Base-by-base conservation (phyloP, 2,888 invertebrate species). In the Idaea dimidiata region DNA sequence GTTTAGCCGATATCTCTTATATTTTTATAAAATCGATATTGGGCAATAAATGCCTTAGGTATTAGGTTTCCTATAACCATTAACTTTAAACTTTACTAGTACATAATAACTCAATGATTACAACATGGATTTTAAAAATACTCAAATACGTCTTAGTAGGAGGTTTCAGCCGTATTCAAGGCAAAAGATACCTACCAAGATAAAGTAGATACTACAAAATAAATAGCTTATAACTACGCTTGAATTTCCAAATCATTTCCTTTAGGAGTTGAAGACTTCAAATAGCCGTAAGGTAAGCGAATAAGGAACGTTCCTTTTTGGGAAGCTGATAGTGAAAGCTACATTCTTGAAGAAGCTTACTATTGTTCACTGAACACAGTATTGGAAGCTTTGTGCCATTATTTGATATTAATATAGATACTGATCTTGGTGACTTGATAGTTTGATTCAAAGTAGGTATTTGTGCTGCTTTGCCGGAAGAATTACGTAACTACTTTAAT, bases 311-410 rank as follows among this genome's bases (percentile, higher is more conserved):
- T 3, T 43, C 43, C 43, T 43, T 43, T 43, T 43, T 14, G 10
- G 43, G 43, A 43, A 43, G 43, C 43, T 43, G 43, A 43, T 43
- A 43, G 43, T 43, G 43, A 43, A 43, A 43, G 43, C 43, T 43
- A 43, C 43, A 43, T 43, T 43, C 43, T 43, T 43, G 10, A 43
- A 43, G 43, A 43, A 67, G 59, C 67, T 62, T 65, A 64, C 67
- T 63, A 68, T 61, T 60, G 60, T 66, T 65, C 62, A 62, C 61
- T 43, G 61, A 63, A 16, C 62, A 43, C 62, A 31, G 55, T 33
- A 55, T 14, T 62, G 55, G 62, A 61, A 67, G 65, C 62, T 71
- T 67, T 71, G 24, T 55, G 58, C 56, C 57, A 67, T 69, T 69
- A 53, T 71, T 71, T 62, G 54, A 58, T 61, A 69, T 65, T 69